Evolutionary conservation across 2,797 vertebrate genomes (phyloP).

Genomic region (Pseudopleuronectes americanus): DNA sequence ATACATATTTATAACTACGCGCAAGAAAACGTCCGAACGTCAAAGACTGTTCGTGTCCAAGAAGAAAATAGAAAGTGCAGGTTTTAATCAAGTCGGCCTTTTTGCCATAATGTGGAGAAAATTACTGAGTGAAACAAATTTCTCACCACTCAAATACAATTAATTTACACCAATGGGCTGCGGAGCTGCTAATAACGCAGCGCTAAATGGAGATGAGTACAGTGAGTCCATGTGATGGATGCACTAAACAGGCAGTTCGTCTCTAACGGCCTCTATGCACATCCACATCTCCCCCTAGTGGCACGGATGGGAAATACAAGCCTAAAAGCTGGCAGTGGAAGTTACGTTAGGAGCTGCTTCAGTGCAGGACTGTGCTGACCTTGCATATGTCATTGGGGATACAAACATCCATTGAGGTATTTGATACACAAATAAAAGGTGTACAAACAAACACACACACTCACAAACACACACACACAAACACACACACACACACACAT

Average conservation of each 20-base stretch:
- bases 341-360: constrained; percentile 44
- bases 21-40: not conserved
- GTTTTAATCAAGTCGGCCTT: too few relatives aligned
- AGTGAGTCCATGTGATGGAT: constrained; percentile 46
- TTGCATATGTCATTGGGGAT: constrained; percentile 70
- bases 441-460: constrained; percentile 26
- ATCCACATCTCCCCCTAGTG: constrained; percentile 77
- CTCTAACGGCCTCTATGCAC: constrained; percentile 23
- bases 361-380: constrained; percentile 57
- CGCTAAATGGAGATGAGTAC: constrained; percentile 53
- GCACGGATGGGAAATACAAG: constrained; percentile 8
- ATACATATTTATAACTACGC: not conserved
- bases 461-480: too few relatives aligned
- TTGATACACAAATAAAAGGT: constrained; percentile 40
- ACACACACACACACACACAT: not conserved
- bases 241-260: constrained; percentile 47
- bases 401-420: constrained; percentile 51
- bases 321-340: constrained; percentile 26
- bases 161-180: constrained; percentile 36
- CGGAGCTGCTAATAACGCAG: constrained; percentile 44
- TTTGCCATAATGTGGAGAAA: too few relatives aligned
- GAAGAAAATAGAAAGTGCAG: too few relatives aligned
- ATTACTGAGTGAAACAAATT: not conserved
- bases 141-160: constrained; percentile 43
- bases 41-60: not conserved